Evolutionary conservation across 2,113 vertebrate species (phyloP).

Genomic region (Lepus timidus): DNA sequence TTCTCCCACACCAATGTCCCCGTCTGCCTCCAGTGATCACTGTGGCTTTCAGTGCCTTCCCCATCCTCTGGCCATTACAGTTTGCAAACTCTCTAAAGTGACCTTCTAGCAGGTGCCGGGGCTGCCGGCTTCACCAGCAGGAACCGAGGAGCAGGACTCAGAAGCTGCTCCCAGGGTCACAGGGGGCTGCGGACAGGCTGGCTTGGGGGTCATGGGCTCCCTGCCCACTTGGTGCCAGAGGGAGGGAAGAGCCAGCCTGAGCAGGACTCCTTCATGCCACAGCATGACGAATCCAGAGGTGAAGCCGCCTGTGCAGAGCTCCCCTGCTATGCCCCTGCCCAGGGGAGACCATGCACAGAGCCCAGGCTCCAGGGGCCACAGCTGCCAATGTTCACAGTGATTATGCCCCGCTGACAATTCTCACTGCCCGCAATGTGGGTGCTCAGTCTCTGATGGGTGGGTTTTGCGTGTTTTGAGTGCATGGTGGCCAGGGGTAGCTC

Average conservation of each 20-base stretch:
- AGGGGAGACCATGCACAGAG: not conserved
- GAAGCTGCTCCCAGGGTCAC: rapidly evolving
- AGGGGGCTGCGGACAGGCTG: not conserved
- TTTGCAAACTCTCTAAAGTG: not conserved
- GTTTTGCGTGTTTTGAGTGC: not conserved
- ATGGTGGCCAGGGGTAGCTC: no score
- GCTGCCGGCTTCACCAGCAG: not conserved
- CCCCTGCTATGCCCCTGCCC: not conserved
- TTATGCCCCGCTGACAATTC: slow-evolving; percentile 35
- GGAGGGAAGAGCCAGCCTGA: not conserved
- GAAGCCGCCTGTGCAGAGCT: rapidly evolving
- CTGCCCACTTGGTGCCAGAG: not conserved
- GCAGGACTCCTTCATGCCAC: slow-evolving; percentile 57
- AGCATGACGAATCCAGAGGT: slow-evolving; percentile 50
- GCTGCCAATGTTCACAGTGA: not conserved
- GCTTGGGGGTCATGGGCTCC: rapidly evolving
- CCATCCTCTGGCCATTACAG: no score
- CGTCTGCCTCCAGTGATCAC: no score
- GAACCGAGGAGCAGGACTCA: not conserved
- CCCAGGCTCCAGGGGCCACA: rapidly evolving
- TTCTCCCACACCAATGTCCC: not conserved
- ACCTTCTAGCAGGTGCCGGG: no score
- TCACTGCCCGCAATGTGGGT: not conserved
- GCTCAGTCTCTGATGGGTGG: rapidly evolving
- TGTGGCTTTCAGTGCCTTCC: not conserved